Conservation (phyloP, 92 coral and sea anemone genomes). For the Parazoanthus atlanticus region DNA sequence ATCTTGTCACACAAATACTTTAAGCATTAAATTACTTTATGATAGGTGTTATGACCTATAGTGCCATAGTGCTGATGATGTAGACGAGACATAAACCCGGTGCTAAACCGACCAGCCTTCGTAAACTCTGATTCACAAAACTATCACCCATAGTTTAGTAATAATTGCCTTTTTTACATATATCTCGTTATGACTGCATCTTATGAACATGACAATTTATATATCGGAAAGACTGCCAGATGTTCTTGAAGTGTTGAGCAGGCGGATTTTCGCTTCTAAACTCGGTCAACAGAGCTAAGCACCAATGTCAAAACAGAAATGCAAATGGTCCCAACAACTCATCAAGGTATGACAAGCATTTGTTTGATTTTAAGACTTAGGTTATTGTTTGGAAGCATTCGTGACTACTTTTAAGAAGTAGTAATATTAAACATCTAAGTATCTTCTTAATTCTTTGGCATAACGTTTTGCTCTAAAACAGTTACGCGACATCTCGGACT, state of each 20-base stretch:
- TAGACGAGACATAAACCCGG: background rate
- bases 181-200: background rate
- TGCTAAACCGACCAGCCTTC: background rate
- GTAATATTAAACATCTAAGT: background rate
- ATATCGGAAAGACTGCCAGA: background rate
- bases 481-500: background rate
- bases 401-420: background rate
- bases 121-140: background rate
- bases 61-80: background rate
- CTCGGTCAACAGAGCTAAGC: constrained; percentile 23
- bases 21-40: background rate
- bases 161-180: no score
- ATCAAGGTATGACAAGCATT: constrained; percentile 1
- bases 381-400: background rate
- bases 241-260: background rate
- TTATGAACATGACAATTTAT: no score
- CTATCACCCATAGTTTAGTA: background rate
- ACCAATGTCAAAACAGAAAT: background rate
- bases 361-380: background rate
- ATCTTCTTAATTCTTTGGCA: no score
- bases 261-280: background rate
- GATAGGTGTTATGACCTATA: background rate
- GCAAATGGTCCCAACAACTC: background rate
- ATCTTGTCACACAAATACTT: no score
- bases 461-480: no score